Percentiles rank a stretch among this genome's conserved stretches.
Evolutionary conservation across 2,113 vertebrate genomes (phyloP).

Genomic region (Xyliphius kryptos): DNA sequence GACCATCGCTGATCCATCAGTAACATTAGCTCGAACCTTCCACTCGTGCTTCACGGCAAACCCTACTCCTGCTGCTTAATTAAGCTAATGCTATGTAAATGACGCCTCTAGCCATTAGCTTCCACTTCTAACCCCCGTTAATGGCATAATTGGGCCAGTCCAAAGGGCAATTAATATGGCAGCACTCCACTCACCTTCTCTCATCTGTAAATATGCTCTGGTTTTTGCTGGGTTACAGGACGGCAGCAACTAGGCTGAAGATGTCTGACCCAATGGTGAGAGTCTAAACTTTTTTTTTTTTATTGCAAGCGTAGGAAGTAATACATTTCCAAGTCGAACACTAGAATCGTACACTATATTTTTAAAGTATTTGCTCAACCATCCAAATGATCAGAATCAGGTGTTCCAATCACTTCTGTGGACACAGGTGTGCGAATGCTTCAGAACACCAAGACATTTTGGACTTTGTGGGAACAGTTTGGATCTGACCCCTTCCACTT

Average conservation of each 20-base stretch:
- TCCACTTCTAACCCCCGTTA: slow-evolving; percentile 73
- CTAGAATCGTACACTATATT: too few relatives aligned
- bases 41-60: slow-evolving; percentile 61
- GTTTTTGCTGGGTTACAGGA: slow-evolving; percentile 19
- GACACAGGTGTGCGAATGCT: too few relatives aligned
- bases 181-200: slow-evolving; percentile 38
- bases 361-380: too few relatives aligned
- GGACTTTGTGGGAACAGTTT: too few relatives aligned
- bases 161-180: slow-evolving; percentile 77
- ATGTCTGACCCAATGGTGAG: background rate
- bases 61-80: slow-evolving; percentile 76
- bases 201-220: slow-evolving; percentile 23
- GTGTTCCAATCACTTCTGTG: too few relatives aligned
- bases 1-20: slow-evolving; percentile 81
- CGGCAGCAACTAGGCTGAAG: background rate
- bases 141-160: slow-evolving; percentile 89
- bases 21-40: slow-evolving; percentile 76
- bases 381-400: too few relatives aligned
- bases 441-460: too few relatives aligned
- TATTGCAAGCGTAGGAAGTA: too few relatives aligned
- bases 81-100: slow-evolving; percentile 99
- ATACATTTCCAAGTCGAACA: too few relatives aligned
- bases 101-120: slow-evolving; percentile 84
- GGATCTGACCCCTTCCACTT: too few relatives aligned
- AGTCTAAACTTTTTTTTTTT: too few relatives aligned